Evolutionary conservation across 2,888 invertebrate genomes (phyloP).

Genomic region (Pasiphila rectangulata): DNA sequence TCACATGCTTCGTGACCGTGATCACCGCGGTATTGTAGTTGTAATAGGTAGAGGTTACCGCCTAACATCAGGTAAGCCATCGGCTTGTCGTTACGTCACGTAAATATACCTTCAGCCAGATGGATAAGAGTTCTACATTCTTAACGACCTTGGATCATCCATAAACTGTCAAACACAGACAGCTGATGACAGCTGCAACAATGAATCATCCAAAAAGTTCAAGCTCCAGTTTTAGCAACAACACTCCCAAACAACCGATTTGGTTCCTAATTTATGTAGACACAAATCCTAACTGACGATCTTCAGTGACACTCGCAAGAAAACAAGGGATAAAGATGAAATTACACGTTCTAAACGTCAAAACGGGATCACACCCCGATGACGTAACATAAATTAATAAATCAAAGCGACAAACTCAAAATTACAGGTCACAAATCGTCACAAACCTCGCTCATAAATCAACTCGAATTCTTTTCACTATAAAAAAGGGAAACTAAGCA

Average conservation of each 20-base stretch:
- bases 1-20: too few species aligned
- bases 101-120: too few species aligned
- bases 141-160: too few species aligned
- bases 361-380: slow-evolving; percentile 60
- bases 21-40: too few species aligned
- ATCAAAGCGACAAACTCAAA: slow-evolving; percentile 79
- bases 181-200: neutral
- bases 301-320: slow-evolving; percentile 36
- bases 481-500: slow-evolving; percentile 72
- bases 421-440: slow-evolving; percentile 80
- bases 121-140: too few species aligned
- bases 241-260: slow-evolving; percentile 5
- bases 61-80: too few species aligned
- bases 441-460: slow-evolving; percentile 73
- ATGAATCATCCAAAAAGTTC: slow-evolving; percentile 1
- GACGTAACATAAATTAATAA: slow-evolving; percentile 66
- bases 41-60: too few species aligned
- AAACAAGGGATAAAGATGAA: slow-evolving; percentile 39
- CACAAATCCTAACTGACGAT: slow-evolving; percentile 34
- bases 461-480: slow-evolving; percentile 70
- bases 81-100: too few species aligned
- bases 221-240: neutral
- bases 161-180: neutral
- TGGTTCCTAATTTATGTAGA: slow-evolving; percentile 1
- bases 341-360: slow-evolving; percentile 70